Percentiles rank a stretch among this genome's conserved stretches.
These are phyloP conservation scores for Panthera leo DNA, from an alignment of 2,113 vertebrate genomes.

Conservation along the genomic window DNA sequence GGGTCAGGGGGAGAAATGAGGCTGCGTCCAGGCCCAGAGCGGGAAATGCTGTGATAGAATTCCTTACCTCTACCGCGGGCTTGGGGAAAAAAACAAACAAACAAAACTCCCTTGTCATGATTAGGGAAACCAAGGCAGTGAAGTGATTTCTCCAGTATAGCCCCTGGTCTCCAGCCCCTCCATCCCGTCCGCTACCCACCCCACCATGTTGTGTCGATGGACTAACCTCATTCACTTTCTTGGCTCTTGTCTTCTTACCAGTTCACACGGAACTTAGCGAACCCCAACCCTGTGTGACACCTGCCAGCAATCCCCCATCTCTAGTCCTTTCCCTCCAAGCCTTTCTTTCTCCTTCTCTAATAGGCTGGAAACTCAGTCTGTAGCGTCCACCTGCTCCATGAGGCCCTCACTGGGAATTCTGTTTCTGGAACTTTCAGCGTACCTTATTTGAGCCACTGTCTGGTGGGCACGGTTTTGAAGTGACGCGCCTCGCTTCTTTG, in stretches of 20 bases:
- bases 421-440: background rate
- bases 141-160: background rate
- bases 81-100: background rate
- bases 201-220: rapidly evolving
- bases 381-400: background rate
- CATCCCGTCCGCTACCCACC: rapidly evolving
- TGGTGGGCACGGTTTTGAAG: background rate
- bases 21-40: background rate
- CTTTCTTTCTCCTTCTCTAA: background rate
- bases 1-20: background rate
- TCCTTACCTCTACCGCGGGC: background rate
- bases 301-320: background rate
- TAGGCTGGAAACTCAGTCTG: background rate
- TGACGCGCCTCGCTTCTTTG: background rate
- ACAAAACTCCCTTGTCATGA: background rate
- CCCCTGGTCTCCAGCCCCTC: too few species aligned
- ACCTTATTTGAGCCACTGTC: background rate
- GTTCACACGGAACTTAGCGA: background rate
- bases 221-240: background rate
- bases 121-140: background rate
- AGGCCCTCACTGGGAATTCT: background rate
- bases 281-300: background rate
- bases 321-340: background rate
- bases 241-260: background rate
- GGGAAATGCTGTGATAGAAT: background rate